Base-by-base conservation (phyloP, 2,888 invertebrate genomes). In the Andrena flavipes region DNA sequence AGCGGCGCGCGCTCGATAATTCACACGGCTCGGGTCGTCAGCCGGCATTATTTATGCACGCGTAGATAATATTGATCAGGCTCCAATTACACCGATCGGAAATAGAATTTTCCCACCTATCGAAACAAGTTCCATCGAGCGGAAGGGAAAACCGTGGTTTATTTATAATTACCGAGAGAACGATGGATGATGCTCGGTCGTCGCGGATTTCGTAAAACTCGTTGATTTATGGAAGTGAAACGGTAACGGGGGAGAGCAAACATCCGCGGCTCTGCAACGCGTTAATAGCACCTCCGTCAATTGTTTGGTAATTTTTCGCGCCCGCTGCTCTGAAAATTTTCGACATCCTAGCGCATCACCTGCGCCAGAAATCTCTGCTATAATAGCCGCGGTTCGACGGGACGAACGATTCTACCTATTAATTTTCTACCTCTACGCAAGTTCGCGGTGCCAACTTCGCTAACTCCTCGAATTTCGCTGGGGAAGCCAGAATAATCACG, bases 21-120 rank as follows among this genome's bases (percentile, higher is more conserved):
- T 71, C 67, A 33, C 10, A 56, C 48, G 26, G 49, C 8, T 62
- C 23, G 35, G 70, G 64, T 54, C 63, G 48, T 48, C 63, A 48
- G 30, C 68, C 62, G 13, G 49, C 42, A 69, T 79, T 69, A 68
- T 72, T 82, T 72, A 65, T 70, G 51, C 69, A 23, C 10, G 10
- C 35, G 13, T 48, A 65, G 42, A n/a, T 26, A 26, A 30, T 23
- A 67, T 59, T 13, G 54, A 74, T 70, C 49, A 51, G 20, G 8
- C 30, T 72, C 30, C 20, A 68, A 71, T 59, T 72, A 51, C 3
- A 16, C 16, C 42, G 42, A 42, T 13, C 42, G 42, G 42, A 16
- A 35, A 65, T 3, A 33, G 10, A 13, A 29, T 30, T 62, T 42
- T 23, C 16, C 13, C 16, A 30, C n/a, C 51, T 20, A 20, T 20